These are phyloP conservation scores for Chymomyza costata DNA, from an alignment of 1,140 invertebrate genomes.

Conservation along the genomic window DNA sequence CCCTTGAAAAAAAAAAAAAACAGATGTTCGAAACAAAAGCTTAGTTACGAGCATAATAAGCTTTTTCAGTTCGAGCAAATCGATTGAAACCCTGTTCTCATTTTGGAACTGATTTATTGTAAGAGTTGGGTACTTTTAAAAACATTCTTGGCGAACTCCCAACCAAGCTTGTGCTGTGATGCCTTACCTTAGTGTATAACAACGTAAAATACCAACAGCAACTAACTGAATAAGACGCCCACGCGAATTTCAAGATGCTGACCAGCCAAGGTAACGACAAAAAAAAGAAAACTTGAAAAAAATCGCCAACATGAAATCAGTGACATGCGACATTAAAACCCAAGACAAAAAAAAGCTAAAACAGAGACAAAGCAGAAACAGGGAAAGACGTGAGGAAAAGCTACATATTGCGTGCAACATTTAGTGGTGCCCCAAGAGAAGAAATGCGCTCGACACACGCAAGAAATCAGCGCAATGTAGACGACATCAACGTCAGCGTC, in stretches of 20 bases:
- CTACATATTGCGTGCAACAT: constrained; percentile 43
- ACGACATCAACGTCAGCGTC: constrained; percentile 25
- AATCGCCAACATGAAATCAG: constrained; percentile 65
- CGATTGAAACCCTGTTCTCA: no score
- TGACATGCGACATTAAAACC: constrained; percentile 69
- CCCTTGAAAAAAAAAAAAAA: no score
- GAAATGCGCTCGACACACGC: constrained; percentile 60
- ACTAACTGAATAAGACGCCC: no score
- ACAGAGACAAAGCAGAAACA: background rate
- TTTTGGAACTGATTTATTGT: no score
- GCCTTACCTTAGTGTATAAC: background rate
- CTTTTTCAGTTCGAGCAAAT: no score
- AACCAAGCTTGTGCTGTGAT: no score
- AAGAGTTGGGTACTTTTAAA: no score
- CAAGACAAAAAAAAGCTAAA: constrained; percentile 14
- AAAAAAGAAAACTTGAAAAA: constrained; percentile 34
- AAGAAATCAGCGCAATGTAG: no score
- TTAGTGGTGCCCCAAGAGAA: no score
- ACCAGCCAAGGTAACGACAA: background rate
- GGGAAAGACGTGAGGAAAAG: background rate
- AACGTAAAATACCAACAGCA: constrained; percentile 13
- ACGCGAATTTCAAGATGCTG: constrained; percentile 30
- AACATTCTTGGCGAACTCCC: no score
- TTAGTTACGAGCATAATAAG: no score
- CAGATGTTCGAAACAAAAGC: no score